Evolutionary conservation across 2,888 invertebrate genomes (phyloP), one percentile per base, ranked within the genome.

Genomic region (Syrista parreyssii): DNA sequence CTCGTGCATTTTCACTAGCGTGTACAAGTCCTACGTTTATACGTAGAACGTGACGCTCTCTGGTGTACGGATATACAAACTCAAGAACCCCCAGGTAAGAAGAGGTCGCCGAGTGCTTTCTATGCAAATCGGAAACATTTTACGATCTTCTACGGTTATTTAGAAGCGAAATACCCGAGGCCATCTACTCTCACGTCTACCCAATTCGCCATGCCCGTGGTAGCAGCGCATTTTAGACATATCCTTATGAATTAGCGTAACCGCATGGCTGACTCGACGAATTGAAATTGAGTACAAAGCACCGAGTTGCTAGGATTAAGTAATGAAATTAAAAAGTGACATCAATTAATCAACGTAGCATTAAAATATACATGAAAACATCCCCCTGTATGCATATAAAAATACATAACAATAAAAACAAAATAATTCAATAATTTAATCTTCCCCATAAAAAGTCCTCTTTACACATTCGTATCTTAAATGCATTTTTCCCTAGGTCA

Each of bases 61-160:
- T 71, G 12, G 71, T 23, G 1, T 23, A n/a, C 71, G 71, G 31
- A 12, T 12, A 33, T 33, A 32, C 32, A 33, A 71, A 33, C 31
- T 33, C 31, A 2, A 12, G 71, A 71, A 71, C 71, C 31, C 55
- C 71, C 75, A 76, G 76, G 71, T 69, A 79, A 76, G 76, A 76
- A 73, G 69, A 79, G 80, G 76, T 23, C 55, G 55, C 81, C 80
- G 81, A 85, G 86, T 85, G 83, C 86, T 87, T 87, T 85, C 82
- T 86, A 87, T 87, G 86, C 84, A 87, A 87, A 86, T 86, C 80
- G 83, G 81, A 83, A 84, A 85, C 84, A 86, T 85, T 85, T 84
- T 83, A 84, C 84, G 83, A 85, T 86, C 81, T 82, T 84, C 84
- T 79, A 83, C 82, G 84, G 83, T 85, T 87, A 84, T 86, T 86